phyloP scores from a whole-genome alignment of 2,888 invertebrate species.

The Salticus scenicus region DNA sequence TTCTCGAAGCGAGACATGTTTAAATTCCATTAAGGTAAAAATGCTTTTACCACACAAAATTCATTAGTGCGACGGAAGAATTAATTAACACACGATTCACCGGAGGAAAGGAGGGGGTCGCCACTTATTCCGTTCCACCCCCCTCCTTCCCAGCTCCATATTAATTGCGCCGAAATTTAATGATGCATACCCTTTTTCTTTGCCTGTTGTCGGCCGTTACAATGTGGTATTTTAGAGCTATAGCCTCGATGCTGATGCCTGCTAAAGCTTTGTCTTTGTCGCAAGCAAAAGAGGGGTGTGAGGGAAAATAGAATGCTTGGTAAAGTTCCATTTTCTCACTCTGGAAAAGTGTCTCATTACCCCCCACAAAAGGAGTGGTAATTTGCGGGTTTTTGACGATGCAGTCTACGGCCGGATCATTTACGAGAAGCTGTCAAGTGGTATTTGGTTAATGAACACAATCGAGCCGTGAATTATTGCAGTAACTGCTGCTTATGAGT shows the following conservation, averaged over 20 bases:
- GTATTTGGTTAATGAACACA: background rate
- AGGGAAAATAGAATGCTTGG: background rate
- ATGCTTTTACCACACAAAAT: slow-evolving; percentile 63
- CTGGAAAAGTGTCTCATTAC: slow-evolving; percentile 7
- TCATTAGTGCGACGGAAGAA: slow-evolving; percentile 67
- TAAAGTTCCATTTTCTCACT: background rate
- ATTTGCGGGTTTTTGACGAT: slow-evolving; percentile 13
- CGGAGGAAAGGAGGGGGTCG: background rate
- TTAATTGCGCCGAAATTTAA: slow-evolving; percentile 63
- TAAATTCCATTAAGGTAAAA: slow-evolving; percentile 68
- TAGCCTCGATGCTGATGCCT: background rate
- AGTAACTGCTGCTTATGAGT: too few species aligned
- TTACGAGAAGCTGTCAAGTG: background rate
- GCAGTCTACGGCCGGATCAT: background rate
- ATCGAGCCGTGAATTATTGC: too few species aligned
- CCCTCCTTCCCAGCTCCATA: slow-evolving; percentile 22
- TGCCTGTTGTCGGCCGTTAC: slow-evolving; percentile 21
- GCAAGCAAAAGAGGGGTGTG: background rate
- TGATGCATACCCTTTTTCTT: slow-evolving; percentile 64
- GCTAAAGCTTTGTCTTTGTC: slow-evolving; percentile 5
- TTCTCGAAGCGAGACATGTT: slow-evolving; percentile 41
- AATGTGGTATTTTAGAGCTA: background rate
- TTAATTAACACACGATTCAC: slow-evolving; percentile 61
- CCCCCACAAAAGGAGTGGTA: background rate
- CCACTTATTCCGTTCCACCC: background rate